Base-by-base conservation (phyloP, 64 coral and sea anemone genomes). In the Montipora sp. region DNA sequence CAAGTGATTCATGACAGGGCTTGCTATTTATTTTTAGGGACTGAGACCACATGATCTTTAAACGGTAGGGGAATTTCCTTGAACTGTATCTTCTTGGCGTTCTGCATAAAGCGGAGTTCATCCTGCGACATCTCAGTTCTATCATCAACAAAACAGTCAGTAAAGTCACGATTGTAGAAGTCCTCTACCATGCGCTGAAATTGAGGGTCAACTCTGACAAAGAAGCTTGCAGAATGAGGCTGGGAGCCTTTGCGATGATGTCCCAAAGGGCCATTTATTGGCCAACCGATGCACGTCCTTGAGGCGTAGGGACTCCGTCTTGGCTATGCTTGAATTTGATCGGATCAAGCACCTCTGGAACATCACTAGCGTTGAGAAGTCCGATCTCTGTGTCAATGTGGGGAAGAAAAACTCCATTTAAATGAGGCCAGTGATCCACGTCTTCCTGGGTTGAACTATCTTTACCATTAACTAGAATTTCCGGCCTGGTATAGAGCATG, bases 31-130 rank as follows among this genome's bases (percentile, higher is more conserved):
- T 77, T 89, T 14, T 89, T 89, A 13, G 49, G 72, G 5, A 78
- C 50, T 1, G 73, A 75, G 4, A 36, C 22, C 19, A n/a, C 15
- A 2, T 48, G 55, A 36, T 89, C 75, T 78, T 78, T 89, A 8
- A 89, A 77, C 44, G 75, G 75, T 51, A 89, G 20, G 22, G 74
- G 13, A 21, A 89, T 77, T 75, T 89, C 51, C 13, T 77, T 51
- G 0, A 75, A 20, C 1, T 44, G 21, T 75, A 47, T 50, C 48
- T 53, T 48, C n/a, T 87, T 8, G 68, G 51, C 21, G 4, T 47
- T 53, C 6, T 75, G 46, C 47, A 87, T 50, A 45, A 87, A 87
- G 44, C 65, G 71, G 22, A 76, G 21, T 9, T 87, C 84, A 48
- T 87, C 84, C 72, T 73, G 18, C 11, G 82, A 85, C 46, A 85